Conservation (phyloP, 2,888 invertebrate species). For the Rhagium mordax region DNA sequence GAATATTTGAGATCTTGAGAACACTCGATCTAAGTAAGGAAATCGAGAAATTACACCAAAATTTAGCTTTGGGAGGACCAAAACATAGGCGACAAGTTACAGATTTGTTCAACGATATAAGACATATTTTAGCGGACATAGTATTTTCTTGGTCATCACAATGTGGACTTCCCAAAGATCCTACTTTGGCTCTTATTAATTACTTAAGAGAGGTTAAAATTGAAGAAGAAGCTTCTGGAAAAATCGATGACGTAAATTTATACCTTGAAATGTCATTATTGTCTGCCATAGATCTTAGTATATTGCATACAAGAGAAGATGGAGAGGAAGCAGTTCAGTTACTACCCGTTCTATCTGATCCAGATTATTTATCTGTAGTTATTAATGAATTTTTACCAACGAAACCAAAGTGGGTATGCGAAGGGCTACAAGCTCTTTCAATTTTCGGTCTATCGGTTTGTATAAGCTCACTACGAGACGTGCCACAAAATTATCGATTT, state of each 20-base stretch:
- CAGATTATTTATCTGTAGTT: constrained; percentile 73
- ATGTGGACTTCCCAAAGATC: constrained; percentile 80
- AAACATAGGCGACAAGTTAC: constrained; percentile 82
- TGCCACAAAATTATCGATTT: constrained; percentile 73
- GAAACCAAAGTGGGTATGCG: constrained; percentile 72
- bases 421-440: constrained; percentile 73
- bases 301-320: constrained; percentile 83
- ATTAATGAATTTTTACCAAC: constrained; percentile 71
- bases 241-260: constrained; percentile 84
- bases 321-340: constrained; percentile 81
- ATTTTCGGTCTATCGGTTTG: constrained; percentile 82
- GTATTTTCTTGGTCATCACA: constrained; percentile 86
- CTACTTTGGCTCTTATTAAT: constrained; percentile 77
- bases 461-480: constrained; percentile 76
- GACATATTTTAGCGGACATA: constrained; percentile 81
- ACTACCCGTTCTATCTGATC: constrained; percentile 78
- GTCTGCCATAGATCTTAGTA: constrained; percentile 87
- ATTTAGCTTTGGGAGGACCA: constrained; percentile 90
- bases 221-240: constrained; percentile 77
- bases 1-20: constrained; percentile 73
- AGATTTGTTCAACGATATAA: constrained; percentile 83
- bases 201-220: constrained; percentile 67
- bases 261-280: constrained; percentile 87
- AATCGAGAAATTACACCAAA: constrained; percentile 85
- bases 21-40: constrained; percentile 76